Evolutionary conservation across 2,113 vertebrate genomes (phyloP).

Genomic region (Nematolebias whitei): DNA sequence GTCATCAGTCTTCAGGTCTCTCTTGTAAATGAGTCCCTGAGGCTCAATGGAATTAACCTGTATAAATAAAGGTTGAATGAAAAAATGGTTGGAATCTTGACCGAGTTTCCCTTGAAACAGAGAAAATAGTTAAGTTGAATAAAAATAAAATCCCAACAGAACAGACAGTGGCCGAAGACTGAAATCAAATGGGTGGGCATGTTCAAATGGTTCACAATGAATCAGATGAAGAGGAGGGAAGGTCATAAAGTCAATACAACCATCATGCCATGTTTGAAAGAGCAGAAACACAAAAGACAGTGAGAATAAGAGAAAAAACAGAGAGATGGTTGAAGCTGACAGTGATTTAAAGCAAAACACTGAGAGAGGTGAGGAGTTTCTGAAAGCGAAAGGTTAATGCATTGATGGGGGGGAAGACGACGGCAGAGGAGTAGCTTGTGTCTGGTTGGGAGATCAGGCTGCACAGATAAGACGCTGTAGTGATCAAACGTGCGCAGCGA

Average conservation of each 20-base stretch:
- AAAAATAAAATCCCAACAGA: no score
- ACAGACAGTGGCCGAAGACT: no score
- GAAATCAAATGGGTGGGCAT: slow-evolving; percentile 62
- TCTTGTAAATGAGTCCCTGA: no score
- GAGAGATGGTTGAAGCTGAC: slow-evolving; percentile 41
- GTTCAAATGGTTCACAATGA: slow-evolving; percentile 65
- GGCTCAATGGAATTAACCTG: no score
- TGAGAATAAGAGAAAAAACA: slow-evolving; percentile 10
- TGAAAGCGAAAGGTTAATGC: slow-evolving; percentile 70
- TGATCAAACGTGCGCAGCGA: slow-evolving; percentile 58
- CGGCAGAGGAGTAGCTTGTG: slow-evolving; percentile 29
- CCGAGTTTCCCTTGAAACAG: no score
- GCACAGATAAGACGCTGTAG: slow-evolving; percentile 48
- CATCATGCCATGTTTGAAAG: slow-evolving; percentile 37
- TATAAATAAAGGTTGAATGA: no score
- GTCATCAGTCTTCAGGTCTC: no score
- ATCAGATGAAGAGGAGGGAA: slow-evolving; percentile 19
- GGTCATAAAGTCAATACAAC: slow-evolving; percentile 54
- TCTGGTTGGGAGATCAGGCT: slow-evolving; percentile 42
- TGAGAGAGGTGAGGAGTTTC: slow-evolving; percentile 46
- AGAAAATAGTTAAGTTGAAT: no score
- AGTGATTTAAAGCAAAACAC: slow-evolving; percentile 64
- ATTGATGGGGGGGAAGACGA: slow-evolving; percentile 66
- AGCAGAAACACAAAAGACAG: slow-evolving; percentile 38
- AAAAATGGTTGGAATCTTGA: no score